Base-by-base conservation (phyloP, 1,140 invertebrate genomes). In the Heliconius nattereri region DNA sequence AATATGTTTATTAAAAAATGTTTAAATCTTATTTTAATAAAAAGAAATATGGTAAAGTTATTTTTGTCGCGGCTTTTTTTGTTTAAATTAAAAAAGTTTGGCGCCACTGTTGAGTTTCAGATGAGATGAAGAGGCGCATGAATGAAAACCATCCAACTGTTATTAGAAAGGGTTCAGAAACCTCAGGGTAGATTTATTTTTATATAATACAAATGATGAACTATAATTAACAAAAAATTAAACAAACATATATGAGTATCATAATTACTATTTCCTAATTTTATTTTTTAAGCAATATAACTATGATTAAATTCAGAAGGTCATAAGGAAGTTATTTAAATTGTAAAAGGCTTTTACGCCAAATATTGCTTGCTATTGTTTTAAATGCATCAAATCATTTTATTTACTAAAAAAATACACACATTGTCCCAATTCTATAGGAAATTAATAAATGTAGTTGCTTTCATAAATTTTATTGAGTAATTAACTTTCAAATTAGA, bases 101-200 rank as follows among this genome's bases (percentile, higher is more conserved):
- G 82, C 79, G 82, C 81, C 81, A 73, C 66, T 70, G 49, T 57
- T 66, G 74, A 73, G 54, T 76, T 81, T 75, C 82, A 83, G 82
- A 71, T 84, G 78, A 49, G 73, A 78, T 77, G 57, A 66, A 76
- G 79, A 71, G 70, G 66, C 81, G 85, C 78, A 66, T 85, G 81
- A 81, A 73, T 84, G 79, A 81, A 76, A 83, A 75, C 83, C 81
- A 83, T 76, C 81, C 83, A 75, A 80, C 78, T 85, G 81, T 84
- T 80, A 73, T 78, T 73, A 79, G 80, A 85, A 85, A 81, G 85
- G 85, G 83, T 85, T 85, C 79, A 66, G 26, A 57, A 78, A 57
- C 52, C 80, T 75, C 72, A 49, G 70, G 37, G 23, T 60, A 35
- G 3, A 9, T 72, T 72, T 37, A 72, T 72, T 72, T 37, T 40